Evolutionary conservation across 2,113 vertebrate genomes (phyloP).

Genomic region (Diadophis punctatus): DNA sequence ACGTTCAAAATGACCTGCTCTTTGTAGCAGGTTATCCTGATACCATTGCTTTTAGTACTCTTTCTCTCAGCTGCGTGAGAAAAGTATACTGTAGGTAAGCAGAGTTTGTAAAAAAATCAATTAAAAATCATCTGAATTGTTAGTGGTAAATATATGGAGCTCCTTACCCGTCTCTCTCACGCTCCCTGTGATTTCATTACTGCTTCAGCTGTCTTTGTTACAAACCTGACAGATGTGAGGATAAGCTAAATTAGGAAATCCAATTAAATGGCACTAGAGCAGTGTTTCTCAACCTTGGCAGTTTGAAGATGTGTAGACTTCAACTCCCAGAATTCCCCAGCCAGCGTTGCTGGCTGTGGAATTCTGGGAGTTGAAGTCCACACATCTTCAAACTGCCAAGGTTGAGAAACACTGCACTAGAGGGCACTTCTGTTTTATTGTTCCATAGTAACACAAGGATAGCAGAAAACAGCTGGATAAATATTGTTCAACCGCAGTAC

Average conservation of each 20-base stretch:
- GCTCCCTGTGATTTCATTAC: neutral
- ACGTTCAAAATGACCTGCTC: neutral
- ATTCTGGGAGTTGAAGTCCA: too few relatives aligned
- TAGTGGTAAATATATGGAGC: neutral
- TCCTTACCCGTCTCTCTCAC: neutral
- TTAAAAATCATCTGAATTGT: neutral
- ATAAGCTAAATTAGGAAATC: conserved; percentile 5
- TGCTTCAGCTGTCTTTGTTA: conserved; percentile 16
- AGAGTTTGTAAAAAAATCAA: conserved; percentile 2
- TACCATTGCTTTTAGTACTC: neutral
- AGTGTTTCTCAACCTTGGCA: too few relatives aligned
- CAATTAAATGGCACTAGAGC: conserved; percentile 7
- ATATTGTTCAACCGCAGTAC: neutral
- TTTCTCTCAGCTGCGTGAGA: neutral
- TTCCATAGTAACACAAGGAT: neutral
- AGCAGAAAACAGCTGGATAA: conserved; percentile 11
- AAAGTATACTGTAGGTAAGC: neutral
- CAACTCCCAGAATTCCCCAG: too few relatives aligned
- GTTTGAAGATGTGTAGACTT: too few relatives aligned
- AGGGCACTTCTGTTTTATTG: neutral
- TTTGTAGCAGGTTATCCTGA: neutral
- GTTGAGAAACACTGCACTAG: too few relatives aligned
- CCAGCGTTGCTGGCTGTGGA: too few relatives aligned
- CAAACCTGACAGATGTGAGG: neutral
- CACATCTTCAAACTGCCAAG: too few relatives aligned